Evolutionary conservation across 2,797 vertebrate species (phyloP).

Genomic region (Cryptoblepharus egeriae): DNA sequence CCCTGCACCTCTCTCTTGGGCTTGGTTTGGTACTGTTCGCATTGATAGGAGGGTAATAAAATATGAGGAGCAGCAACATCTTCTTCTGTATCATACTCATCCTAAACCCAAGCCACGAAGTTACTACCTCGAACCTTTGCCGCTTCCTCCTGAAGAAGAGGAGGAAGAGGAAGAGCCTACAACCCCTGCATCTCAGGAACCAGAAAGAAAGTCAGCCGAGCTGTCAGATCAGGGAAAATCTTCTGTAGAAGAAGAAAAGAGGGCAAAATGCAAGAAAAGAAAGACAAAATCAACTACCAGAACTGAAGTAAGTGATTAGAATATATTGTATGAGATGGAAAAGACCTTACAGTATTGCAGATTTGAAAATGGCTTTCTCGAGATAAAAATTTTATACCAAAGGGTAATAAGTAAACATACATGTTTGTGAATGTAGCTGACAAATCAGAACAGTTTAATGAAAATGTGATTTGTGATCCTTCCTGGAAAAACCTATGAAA

Average conservation of each 20-base stretch:
- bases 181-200: constrained; percentile 76
- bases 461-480: not conserved
- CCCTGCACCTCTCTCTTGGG: constrained; percentile 81
- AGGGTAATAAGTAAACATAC: not conserved
- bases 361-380: not conserved
- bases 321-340: not conserved
- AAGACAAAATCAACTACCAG: constrained; percentile 74
- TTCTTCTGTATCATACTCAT: constrained; percentile 77
- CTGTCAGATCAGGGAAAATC: constrained; percentile 74
- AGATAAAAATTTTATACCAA: not conserved
- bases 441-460: not conserved
- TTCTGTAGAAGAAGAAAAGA: constrained; percentile 72
- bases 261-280: constrained; percentile 77
- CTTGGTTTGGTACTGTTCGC: constrained; percentile 80
- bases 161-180: constrained; percentile 78
- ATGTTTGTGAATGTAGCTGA: not conserved
- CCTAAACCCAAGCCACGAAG: constrained; percentile 77
- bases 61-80: constrained; percentile 78
- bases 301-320: constrained; percentile 71
- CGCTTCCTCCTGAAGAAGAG: constrained; percentile 78
- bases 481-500: not conserved
- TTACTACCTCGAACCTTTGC: constrained; percentile 80
- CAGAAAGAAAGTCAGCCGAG: constrained; percentile 74
- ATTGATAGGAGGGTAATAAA: constrained; percentile 76
- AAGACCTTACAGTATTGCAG: not conserved